Conservation (phyloP, 2,888 invertebrate species). For the Hypena proboscidalis region DNA sequence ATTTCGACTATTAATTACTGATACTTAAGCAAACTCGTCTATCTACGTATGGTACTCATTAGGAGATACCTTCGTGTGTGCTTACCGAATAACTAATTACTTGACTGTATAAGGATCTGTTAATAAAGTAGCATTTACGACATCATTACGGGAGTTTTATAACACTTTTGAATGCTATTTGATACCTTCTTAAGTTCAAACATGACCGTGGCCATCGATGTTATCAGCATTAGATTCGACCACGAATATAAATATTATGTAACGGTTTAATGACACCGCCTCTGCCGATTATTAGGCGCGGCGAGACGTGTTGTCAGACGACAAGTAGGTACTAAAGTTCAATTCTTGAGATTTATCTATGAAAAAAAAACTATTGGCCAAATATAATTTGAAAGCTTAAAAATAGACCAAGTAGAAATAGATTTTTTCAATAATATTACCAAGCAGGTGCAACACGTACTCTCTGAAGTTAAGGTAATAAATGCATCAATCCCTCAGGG, state of each 20-base stretch:
- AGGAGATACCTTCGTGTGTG: conserved; percentile 6
- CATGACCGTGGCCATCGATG: background rate
- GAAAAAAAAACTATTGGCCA: too few species aligned
- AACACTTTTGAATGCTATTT: background rate
- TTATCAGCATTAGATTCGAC: background rate
- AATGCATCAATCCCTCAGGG: too few species aligned
- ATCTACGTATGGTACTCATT: conserved; percentile 16
- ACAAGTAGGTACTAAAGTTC: too few species aligned
- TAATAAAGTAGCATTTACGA: conserved; percentile 26
- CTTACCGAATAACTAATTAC: conserved; percentile 22
- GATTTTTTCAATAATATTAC: too few species aligned
- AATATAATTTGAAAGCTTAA: too few species aligned
- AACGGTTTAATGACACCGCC: conserved; percentile 13
- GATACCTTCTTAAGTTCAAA: background rate
- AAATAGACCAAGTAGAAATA: too few species aligned
- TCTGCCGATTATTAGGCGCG: too few species aligned
- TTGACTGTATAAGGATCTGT: conserved; percentile 11
- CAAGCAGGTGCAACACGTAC: too few species aligned
- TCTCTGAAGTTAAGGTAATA: too few species aligned
- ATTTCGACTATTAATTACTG: background rate
- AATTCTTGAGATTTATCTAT: too few species aligned
- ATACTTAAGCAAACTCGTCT: background rate
- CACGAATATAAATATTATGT: background rate
- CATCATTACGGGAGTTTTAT: conserved; percentile 23
- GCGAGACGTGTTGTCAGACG: too few species aligned